Conservation (phyloP, 2,888 invertebrate species). For the Polyommatus iphigenia region DNA sequence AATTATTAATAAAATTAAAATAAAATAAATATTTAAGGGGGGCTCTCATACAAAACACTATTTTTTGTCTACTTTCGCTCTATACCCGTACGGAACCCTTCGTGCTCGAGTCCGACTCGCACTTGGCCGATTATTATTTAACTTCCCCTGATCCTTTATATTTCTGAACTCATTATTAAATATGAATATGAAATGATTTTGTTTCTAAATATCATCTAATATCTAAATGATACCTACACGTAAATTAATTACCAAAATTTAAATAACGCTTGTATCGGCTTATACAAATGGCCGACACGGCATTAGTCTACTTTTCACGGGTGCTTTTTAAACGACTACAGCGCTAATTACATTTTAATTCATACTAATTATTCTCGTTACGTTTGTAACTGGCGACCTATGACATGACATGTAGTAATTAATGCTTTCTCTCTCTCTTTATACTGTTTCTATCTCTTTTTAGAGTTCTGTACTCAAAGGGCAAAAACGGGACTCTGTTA, state of each 20-base stretch:
- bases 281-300: background rate
- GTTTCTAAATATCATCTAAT: background rate
- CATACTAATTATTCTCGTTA: slow-evolving; percentile 25
- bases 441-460: background rate
- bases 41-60: too few relatives aligned
- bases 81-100: too few relatives aligned
- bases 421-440: background rate
- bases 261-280: slow-evolving; percentile 7
- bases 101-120: too few relatives aligned
- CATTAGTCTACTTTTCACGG: slow-evolving; percentile 20
- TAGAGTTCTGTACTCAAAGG: too few relatives aligned
- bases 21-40: too few relatives aligned
- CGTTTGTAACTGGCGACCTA: slow-evolving; percentile 19
- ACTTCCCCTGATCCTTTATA: too few relatives aligned
- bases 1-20: too few relatives aligned
- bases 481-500: too few relatives aligned
- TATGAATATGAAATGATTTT: background rate
- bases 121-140: too few relatives aligned
- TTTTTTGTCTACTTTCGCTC: too few relatives aligned
- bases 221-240: background rate
- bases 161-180: too few relatives aligned
- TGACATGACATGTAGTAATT: slow-evolving; percentile 22
- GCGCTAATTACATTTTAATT: slow-evolving; percentile 22
- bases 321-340: slow-evolving; percentile 12
- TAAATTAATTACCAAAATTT: background rate